These are phyloP conservation scores for Cyclura pinguis DNA, from an alignment of 2,797 vertebrate genomes.

Conservation along the genomic window DNA sequence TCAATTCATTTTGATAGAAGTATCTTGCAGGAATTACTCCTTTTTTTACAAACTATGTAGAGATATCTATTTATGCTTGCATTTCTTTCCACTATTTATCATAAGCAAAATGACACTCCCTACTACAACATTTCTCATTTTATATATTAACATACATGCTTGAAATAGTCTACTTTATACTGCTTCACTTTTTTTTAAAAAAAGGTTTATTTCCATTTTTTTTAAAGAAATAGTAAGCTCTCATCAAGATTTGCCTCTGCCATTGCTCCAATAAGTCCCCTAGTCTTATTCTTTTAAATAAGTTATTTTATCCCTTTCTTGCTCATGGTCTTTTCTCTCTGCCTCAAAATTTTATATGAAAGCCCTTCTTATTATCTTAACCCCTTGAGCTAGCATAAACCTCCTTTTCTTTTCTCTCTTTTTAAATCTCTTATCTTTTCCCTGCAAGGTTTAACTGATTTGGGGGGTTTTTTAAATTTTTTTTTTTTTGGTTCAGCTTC, in stretches of 20 bases:
- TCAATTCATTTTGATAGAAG: slow-evolving; percentile 23
- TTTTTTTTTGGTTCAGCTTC: slow-evolving; percentile 56
- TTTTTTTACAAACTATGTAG: slow-evolving; percentile 9
- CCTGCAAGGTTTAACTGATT: slow-evolving; percentile 62
- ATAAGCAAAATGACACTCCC: not conserved
- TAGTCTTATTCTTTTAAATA: slow-evolving; percentile 50
- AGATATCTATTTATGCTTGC: not conserved
- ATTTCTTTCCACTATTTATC: slow-evolving; percentile 27
- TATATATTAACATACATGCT: not conserved
- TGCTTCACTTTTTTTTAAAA: not conserved
- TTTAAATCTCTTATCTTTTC: slow-evolving; percentile 66
- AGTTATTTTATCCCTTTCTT: slow-evolving; percentile 57
- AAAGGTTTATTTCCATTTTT: too few relatives aligned
- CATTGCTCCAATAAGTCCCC: slow-evolving; percentile 16
- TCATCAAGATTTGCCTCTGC: slow-evolving; percentile 22
- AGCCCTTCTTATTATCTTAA: slow-evolving; percentile 67
- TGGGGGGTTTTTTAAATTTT: too few relatives aligned
- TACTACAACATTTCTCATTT: not conserved
- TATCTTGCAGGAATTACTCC: slow-evolving; percentile 44
- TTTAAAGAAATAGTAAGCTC: not conserved
- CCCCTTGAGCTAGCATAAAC: slow-evolving; percentile 67
- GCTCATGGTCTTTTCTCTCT: slow-evolving; percentile 38
- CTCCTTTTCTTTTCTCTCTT: slow-evolving; percentile 48
- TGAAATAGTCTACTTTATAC: slow-evolving; percentile 29
- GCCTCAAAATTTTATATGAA: slow-evolving; percentile 57